Evolutionary conservation across 2,113 vertebrate species (phyloP).

Genomic region (Todiramphus chloris): DNA sequence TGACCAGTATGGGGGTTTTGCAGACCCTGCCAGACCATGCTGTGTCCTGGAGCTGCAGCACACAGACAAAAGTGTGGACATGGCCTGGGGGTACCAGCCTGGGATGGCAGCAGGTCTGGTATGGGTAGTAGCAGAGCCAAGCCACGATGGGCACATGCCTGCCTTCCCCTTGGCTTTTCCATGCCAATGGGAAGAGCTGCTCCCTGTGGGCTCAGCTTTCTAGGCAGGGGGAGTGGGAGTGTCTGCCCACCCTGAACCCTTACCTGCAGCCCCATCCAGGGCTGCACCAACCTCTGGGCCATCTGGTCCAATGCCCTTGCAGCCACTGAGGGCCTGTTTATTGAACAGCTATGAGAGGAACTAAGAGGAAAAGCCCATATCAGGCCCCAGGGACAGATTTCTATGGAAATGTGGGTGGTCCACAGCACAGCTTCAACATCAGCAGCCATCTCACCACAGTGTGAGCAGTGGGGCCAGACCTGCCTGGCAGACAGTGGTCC

Average conservation of each 20-base stretch:
- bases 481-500: not conserved
- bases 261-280: not conserved
- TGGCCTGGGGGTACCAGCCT: not conserved
- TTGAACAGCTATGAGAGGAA: not conserved
- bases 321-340: not conserved
- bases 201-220: not conserved
- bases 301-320: not conserved
- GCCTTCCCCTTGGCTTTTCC: not conserved
- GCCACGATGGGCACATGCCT: rapidly evolving
- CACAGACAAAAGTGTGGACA: rapidly evolving
- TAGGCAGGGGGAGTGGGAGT: rapidly evolving
- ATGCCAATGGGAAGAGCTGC: rapidly evolving
- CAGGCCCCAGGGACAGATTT: not conserved
- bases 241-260: not conserved
- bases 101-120: not conserved
- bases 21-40: not conserved
- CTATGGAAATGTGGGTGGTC: not conserved
- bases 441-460: rapidly evolving
- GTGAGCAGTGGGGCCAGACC: not conserved
- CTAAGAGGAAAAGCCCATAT: not conserved
- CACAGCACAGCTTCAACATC: not conserved
- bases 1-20: not conserved
- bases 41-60: not conserved
- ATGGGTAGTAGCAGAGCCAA: not conserved
- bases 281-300: not conserved